These are phyloP conservation scores for Agonopterix subpropinquella DNA, from an alignment of 2,888 invertebrate genomes.

Conservation along the genomic window DNA sequence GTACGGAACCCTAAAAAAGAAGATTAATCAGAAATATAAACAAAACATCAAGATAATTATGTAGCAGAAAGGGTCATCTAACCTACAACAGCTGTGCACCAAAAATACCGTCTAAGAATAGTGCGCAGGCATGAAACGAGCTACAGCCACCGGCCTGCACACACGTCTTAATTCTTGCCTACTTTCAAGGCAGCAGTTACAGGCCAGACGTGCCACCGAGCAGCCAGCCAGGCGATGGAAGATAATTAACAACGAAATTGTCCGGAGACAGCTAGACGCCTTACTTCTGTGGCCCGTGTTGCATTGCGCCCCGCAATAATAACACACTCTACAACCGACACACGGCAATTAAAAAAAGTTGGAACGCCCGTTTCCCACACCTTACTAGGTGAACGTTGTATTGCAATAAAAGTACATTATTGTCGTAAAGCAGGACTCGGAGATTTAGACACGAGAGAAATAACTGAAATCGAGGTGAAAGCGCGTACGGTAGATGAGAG, in stretches of 20 bases:
- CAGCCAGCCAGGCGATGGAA: constrained; percentile 48
- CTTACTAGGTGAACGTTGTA: constrained; percentile 47
- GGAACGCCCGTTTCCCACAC: constrained; percentile 62
- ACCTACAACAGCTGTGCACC: constrained; percentile 41
- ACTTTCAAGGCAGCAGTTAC: constrained; percentile 49
- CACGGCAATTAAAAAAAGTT: constrained; percentile 56
- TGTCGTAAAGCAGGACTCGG: constrained; percentile 29
- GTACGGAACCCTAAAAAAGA: no score
- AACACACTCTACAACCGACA: constrained; percentile 47
- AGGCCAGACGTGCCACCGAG: constrained; percentile 50
- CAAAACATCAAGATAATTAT: constrained; percentile 11
- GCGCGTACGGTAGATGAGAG: constrained; percentile 38
- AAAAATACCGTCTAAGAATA: constrained; percentile 41
- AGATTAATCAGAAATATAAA: constrained; percentile 5
- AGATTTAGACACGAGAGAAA: constrained; percentile 35
- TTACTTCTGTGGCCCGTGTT: constrained; percentile 58
- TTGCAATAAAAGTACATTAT: constrained; percentile 27
- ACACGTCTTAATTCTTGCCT: constrained; percentile 47
- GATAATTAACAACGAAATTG: constrained; percentile 67
- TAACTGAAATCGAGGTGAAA: constrained; percentile 53
- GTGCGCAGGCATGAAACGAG: constrained; percentile 8
- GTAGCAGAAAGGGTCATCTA: constrained; percentile 22
- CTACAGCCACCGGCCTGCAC: constrained; percentile 1
- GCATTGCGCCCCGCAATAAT: constrained; percentile 62
- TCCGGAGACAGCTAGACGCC: constrained; percentile 68